Evolutionary conservation across 2,113 vertebrate species (phyloP), one percentile per base, ranked within the genome.

Genomic region (Myocastor coypus): DNA sequence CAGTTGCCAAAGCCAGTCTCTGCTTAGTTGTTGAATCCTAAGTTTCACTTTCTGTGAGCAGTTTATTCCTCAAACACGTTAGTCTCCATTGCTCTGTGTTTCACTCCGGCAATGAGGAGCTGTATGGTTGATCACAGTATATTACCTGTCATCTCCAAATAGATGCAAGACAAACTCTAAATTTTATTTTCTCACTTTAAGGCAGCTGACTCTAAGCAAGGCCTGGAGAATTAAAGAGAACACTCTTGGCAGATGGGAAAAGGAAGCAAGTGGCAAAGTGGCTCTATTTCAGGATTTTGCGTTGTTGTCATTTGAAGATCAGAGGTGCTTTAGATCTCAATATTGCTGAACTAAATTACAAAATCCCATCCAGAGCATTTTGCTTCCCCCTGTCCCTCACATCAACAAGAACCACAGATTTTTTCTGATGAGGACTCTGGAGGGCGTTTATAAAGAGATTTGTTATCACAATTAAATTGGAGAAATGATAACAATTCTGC

Each of bases 281-380:
- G 66, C 92, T 95, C 87, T 96, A 81, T 89, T 94, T 84, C 46
- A 78, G 90, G 50, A 66, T 83, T 95, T 89, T 81, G 77, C 93
- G 81, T 96, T 24, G 37, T 77, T 90, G 96, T 95, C 94, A 80
- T 95, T 94, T 94, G 77, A 87, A 92, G 68, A 97, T 97, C 94
- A 97, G 93, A 97, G 94, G 73, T 37, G 50, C 68, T 89, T 91
- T 68, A 85, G 80, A 91, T 81, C 89, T 92, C 81, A 73, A 81
- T 86, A 81, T 95, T 96, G 94, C 37, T 81, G 34, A 92, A 83
- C 92, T 95, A 95, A 96, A 94, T 93, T 84, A 84, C 46, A 93
- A 90, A 97, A 95, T 94, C 75, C 87, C 64, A 92, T 87, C 55
- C 83, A 77, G 75, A 50, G 50, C 10, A 0, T n/a, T 95, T 83